Evolutionary conservation across 2,888 invertebrate species (phyloP), one percentile per base, ranked within the genome.

Genomic region (Drosophila aldrichi): DNA sequence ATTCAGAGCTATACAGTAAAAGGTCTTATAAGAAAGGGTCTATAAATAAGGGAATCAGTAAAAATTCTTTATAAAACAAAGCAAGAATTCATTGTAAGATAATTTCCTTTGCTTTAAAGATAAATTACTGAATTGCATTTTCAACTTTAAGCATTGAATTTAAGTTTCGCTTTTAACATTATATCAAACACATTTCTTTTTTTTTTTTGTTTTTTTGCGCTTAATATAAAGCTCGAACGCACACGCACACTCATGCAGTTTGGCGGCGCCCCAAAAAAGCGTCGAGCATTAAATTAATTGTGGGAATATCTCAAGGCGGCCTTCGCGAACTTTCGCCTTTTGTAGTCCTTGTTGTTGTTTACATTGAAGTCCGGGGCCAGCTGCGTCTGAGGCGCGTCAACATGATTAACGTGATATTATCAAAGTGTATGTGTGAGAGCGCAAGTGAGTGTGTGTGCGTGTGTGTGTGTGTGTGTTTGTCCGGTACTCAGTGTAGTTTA

Each of bases 361-460:
- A 63, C 65, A 67, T 75, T 69, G 66, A 72, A 66, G 46, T 52
- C 40, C 62, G 69, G 69, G 69, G 70, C 66, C 60, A 67, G 79
- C 70, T 71, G 68, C 63, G 71, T 55, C 74, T 72, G 72, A 58
- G 71, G 70, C 77, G 74, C 82, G 77, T 82, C 81, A 85, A 81
- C 81, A 84, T 84, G 83, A 84, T 83, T 83, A 82, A 83, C 83
- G 82, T 77, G 72, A 79, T 84, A 79, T 83, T 81, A 78, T 83
- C 59, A 70, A 70, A 73, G 59, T 74, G 44, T 63, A 14, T 61
- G 29, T 44, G 38, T 20, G 32, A 22, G 55, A 1, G 36, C 6
- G 16, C 2, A 10, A 9, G 36, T 22, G 43, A 48, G 38, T 46
- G 52, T 41, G 41, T 34, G 36, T 18, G 46, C 43, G 34, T 36